Percentiles rank a stretch among this genome's conserved stretches.
phyloP scores from a whole-genome alignment of 2,797 vertebrate genomes.

The Cephalopachus bancanus region DNA sequence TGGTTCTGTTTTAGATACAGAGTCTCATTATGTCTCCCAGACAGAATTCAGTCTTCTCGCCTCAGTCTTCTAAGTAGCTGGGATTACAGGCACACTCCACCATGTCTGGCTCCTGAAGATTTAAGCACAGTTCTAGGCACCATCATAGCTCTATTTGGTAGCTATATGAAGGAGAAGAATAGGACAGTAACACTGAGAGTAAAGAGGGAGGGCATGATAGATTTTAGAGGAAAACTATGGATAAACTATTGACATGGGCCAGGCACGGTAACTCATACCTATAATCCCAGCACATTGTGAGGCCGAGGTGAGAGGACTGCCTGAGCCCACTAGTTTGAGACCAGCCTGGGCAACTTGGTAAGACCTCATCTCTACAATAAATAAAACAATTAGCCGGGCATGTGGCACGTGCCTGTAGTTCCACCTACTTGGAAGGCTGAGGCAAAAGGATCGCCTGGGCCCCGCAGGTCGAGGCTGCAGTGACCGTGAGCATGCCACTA shows the following conservation, averaged over 20 bases:
- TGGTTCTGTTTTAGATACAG: neutral
- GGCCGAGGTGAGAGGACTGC: too few relatives aligned
- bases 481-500: too few relatives aligned
- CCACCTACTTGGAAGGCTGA: too few relatives aligned
- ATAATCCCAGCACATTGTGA: too few relatives aligned
- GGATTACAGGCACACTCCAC: neutral
- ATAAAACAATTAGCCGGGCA: too few relatives aligned
- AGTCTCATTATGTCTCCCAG: neutral
- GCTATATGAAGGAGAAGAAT: neutral
- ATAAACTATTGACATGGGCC: neutral
- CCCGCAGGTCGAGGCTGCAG: too few relatives aligned
- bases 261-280: too few relatives aligned
- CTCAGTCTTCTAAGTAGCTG: neutral
- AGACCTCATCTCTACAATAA: too few relatives aligned
- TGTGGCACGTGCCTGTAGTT: too few relatives aligned
- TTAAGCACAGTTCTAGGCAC: conserved; percentile 2
- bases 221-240: neutral
- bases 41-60: neutral
- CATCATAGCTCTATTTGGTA: neutral
- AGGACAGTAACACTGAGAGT: neutral
- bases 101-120: neutral
- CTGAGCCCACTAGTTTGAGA: too few relatives aligned
- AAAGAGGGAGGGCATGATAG: neutral
- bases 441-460: too few relatives aligned
- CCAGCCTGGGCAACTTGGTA: too few relatives aligned